Percentiles rank a stretch among this genome's conserved stretches.
Conservation (phyloP, 2,797 vertebrate genomes). For the Bucorvus abyssinicus region DNA sequence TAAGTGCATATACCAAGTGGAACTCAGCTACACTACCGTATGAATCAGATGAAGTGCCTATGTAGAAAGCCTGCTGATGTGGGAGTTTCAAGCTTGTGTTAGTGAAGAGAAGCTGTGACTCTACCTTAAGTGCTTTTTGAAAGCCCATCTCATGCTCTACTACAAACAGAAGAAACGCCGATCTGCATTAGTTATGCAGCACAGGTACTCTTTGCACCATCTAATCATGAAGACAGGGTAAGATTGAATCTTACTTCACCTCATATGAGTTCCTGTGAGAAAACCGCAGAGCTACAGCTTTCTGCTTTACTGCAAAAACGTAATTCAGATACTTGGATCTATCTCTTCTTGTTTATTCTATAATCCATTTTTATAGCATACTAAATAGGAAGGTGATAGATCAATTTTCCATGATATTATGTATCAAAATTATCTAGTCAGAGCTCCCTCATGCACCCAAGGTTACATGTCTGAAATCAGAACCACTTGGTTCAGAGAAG, state of each 20-base stretch:
- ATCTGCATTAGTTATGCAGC: background rate
- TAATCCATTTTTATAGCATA: background rate
- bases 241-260: background rate
- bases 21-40: background rate
- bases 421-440: background rate
- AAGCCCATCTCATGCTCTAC: background rate
- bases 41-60: background rate
- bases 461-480: background rate
- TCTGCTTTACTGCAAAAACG: background rate
- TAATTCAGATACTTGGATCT: background rate
- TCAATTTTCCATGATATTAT: background rate
- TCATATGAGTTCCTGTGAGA: rapidly evolving
- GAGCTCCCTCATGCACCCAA: rapidly evolving
- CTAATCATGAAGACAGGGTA: background rate
- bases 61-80: background rate
- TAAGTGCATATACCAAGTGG: background rate
- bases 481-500: background rate
- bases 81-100: background rate
- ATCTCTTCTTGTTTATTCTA: background rate
- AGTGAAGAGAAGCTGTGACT: background rate
- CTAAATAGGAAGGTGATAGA: background rate
- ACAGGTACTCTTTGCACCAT: background rate
- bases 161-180: background rate
- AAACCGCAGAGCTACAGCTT: background rate
- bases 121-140: background rate